phyloP scores from a whole-genome alignment of 2,797 vertebrate genomes.

The Coregonus sp. region DNA sequence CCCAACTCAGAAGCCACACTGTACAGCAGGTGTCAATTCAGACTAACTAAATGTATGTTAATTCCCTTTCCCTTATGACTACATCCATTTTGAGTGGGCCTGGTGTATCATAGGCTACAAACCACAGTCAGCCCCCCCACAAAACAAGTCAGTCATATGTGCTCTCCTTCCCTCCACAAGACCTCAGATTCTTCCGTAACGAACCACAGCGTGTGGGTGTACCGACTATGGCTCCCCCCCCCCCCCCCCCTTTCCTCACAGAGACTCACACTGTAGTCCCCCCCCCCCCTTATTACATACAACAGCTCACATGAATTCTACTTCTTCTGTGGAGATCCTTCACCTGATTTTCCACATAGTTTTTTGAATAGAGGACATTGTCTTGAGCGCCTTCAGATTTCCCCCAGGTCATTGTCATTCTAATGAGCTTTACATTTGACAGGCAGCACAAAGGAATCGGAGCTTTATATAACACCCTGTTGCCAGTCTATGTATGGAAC shows the following conservation, averaged over 20 bases:
- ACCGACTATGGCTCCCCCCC: too few species aligned
- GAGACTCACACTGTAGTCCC: too few species aligned
- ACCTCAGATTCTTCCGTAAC: too few species aligned
- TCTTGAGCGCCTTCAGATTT: constrained; percentile 39
- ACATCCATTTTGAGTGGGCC: background rate
- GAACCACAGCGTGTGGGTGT: too few species aligned
- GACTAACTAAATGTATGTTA: background rate
- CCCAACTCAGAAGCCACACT: too few species aligned
- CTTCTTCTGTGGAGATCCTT: constrained; percentile 47
- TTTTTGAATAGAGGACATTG: constrained; percentile 47
- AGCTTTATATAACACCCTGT: constrained; percentile 54
- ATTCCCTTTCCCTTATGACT: background rate
- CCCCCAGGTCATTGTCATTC: constrained; percentile 34
- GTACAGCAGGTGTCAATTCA: background rate
- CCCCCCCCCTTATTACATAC: too few species aligned
- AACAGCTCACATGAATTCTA: too few species aligned
- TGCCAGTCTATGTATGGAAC: constrained; percentile 34
- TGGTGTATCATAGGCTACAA: too few species aligned
- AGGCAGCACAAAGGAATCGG: constrained; percentile 41
- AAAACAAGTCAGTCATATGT: background rate
- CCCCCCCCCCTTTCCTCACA: too few species aligned
- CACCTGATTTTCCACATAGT: constrained; percentile 53
- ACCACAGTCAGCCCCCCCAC: background rate
- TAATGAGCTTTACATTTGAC: constrained; percentile 46
- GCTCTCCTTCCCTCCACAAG: background rate